phyloP scores from a whole-genome alignment of 2,888 invertebrate genomes.

The Buathra laborator region DNA sequence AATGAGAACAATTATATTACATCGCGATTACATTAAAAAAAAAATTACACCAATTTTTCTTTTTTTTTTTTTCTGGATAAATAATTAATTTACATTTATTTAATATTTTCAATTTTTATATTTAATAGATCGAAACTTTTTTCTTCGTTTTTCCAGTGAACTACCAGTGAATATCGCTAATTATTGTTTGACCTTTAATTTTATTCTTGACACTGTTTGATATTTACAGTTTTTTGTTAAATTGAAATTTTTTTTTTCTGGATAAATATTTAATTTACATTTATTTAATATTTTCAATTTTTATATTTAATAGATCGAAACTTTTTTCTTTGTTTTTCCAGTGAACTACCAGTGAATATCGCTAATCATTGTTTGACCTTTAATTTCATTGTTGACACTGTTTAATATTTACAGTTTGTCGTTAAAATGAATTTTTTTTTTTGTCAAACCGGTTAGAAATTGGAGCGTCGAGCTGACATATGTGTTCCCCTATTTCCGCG shows the following conservation, averaged over 20 bases:
- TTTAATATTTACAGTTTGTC: neutral
- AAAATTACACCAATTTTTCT: no score
- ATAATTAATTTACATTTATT: no score
- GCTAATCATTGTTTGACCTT: neutral
- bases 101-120: no score
- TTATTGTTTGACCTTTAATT: neutral
- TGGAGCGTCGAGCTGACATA: neutral
- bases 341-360: neutral
- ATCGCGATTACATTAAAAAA: no score
- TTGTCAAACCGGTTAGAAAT: neutral
- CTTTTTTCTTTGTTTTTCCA: no score
- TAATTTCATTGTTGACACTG: neutral
- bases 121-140: no score
- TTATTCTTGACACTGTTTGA: neutral
- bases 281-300: no score
- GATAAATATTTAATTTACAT: no score
- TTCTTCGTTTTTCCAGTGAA: no score
- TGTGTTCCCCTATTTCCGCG: slow-evolving; percentile 5
- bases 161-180: neutral
- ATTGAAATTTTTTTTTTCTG: neutral
- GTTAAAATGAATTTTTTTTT: neutral
- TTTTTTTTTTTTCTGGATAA: no score
- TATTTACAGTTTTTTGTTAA: neutral
- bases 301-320: no score
- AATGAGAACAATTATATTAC: no score